Evolutionary conservation across 2,888 invertebrate species (phyloP), one percentile per base, ranked within the genome.

Genomic region (Agonopterix arenella): DNA sequence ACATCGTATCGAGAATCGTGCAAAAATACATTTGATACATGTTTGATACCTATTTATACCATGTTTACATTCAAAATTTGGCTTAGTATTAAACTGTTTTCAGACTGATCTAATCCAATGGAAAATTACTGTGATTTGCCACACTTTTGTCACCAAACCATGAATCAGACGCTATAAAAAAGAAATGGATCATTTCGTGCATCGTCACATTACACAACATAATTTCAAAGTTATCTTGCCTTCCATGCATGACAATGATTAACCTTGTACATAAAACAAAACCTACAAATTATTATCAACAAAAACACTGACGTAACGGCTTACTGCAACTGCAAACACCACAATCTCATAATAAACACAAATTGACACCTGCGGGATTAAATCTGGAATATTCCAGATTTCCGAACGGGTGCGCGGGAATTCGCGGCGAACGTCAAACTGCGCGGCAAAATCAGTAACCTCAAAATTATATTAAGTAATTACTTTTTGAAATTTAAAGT

Each of bases 381-480:
- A 49, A 58, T 51, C 58, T 63, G 65, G 71, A 74, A 66, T 51
- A 50, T 68, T 75, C 71, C 68, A 68, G 67, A 58, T 55, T 36
- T 50, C 51, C 57, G 57, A 58, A 59, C 60, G 53, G 42, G 5
- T 7, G 48, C 59, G 49, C 55, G 57, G 57, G 47, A 58, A 56
- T 58, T 61, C 59, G 55, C 62, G 49, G 52, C 51, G 28, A 55
- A 52, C 57, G 51, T 52, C 52, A 56, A 55, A 57, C 55, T 48
- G 49, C 47, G 60, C 59, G 60, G 54, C 53, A 59, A 61, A 59
- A 58, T 44, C 52, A 55, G 60, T 55, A 61, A 63, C 57, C 60
- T 62, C 51, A 45, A 59, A 11, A 11, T 13, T 11, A 11, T 11
- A 47, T 56, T 58, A 11, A n/a, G n/a, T n/a, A n/a, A n/a, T n/a